Conservation (phyloP, 2,888 invertebrate species). For the Gymnoscelis rufifasciata region DNA sequence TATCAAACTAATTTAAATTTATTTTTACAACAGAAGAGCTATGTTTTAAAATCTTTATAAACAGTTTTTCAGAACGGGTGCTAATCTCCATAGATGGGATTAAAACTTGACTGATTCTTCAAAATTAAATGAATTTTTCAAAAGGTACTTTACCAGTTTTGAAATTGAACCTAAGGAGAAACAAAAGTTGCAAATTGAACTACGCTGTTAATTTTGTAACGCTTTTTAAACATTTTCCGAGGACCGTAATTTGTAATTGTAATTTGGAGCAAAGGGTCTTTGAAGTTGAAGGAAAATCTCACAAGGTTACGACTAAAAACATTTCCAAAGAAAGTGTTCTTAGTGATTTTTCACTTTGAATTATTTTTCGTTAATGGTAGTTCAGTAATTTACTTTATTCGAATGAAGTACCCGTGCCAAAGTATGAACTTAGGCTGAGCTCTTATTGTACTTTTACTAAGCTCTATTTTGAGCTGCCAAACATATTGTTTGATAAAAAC, state of each 20-base stretch:
- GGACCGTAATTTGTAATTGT: constrained; percentile 33
- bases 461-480: no score
- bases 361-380: neutral
- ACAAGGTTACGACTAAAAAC: constrained; percentile 30
- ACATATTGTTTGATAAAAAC: no score
- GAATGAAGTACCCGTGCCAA: no score
- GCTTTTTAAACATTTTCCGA: constrained; percentile 31
- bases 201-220: constrained; percentile 31
- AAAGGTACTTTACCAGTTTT: constrained; percentile 9
- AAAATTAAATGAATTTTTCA: neutral
- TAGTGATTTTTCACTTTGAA: constrained; percentile 14
- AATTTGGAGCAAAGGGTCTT: constrained; percentile 34
- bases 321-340: constrained; percentile 28
- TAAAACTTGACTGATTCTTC: neutral
- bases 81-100: neutral
- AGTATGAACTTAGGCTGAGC: no score
- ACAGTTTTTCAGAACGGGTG: no score
- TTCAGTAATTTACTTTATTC: neutral
- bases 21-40: no score
- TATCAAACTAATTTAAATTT: no score
- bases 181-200: constrained; percentile 29
- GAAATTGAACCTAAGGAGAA: constrained; percentile 14
- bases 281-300: constrained; percentile 32
- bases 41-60: no score
- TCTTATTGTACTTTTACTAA: no score